Evolutionary conservation across 2,888 invertebrate species (phyloP).

Genomic region (Argyresthia albistria): DNA sequence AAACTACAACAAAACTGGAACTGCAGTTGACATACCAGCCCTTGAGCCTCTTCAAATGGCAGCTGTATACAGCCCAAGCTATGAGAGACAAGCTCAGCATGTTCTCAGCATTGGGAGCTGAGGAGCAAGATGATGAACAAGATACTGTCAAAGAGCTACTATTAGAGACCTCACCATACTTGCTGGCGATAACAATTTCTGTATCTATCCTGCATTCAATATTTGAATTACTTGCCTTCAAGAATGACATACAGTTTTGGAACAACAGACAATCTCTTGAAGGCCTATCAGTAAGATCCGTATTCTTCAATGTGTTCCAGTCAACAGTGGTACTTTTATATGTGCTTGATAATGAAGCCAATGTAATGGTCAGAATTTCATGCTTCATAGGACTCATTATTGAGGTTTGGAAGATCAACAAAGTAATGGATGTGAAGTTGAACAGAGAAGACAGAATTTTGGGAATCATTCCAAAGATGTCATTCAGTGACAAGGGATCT

Average conservation of each 20-base stretch:
- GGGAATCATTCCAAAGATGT: conserved; percentile 84
- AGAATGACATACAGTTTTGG: conserved; percentile 99
- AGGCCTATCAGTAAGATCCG: conserved; percentile 96
- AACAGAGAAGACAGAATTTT: conserved; percentile 81
- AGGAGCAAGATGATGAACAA: conserved; percentile 90
- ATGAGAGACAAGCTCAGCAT: conserved; percentile 91
- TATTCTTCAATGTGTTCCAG: conserved; percentile 99
- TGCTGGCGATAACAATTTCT: conserved; percentile 90
- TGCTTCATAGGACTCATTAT: conserved; percentile 96
- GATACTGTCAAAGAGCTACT: conserved; percentile 94
- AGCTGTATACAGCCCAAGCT: conserved; percentile 96
- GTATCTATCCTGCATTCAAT: conserved; percentile 97
- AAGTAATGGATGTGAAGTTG: conserved; percentile 86
- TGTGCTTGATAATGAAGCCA: conserved; percentile 98
- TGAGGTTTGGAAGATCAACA: conserved; percentile 99
- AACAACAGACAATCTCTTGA: conserved; percentile 96
- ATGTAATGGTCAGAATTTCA: conserved; percentile 94
- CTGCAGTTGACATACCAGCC: conserved; percentile 88
- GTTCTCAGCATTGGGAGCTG: conserved; percentile 74
- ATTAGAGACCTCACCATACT: conserved; percentile 96
- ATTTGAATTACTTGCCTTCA: conserved; percentile 98
- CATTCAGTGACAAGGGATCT: conserved; percentile 94
- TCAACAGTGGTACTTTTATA: conserved; percentile 95
- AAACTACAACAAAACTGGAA: conserved; percentile 81
- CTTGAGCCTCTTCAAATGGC: conserved; percentile 97